Evolutionary conservation across 2,113 vertebrate genomes (phyloP), one percentile per base, ranked within the genome.

Genomic region (Gallinago paraguaiae): DNA sequence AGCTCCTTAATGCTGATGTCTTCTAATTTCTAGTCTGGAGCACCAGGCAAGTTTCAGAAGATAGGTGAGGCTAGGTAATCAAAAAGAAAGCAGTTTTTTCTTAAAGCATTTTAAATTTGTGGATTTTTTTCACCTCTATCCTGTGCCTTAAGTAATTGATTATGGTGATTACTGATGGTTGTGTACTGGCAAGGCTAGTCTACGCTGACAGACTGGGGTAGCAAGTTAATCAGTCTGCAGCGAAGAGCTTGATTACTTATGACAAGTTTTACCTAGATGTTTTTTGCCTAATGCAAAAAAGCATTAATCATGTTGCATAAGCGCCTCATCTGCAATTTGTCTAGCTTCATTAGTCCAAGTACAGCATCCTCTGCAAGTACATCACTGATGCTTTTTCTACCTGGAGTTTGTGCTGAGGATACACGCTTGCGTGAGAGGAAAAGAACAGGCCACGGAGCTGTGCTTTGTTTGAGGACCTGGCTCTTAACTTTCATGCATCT

Each of bases 361-460:
- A 13, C 45, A 60, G 56, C 23, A 10, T 75, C 30, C 37, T 43
- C 43, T 22, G 30, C 10, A 20, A 35, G 45, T 14, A 11, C 22
- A 19, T 63, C 13, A 4, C 10, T 41, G 30, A 4, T 0, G 18
- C n/a, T 37, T n/a, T 24, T 51, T 13, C 24, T 14, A 0, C 14
- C 19, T 45, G 63, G 63, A 41, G n/a, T 24, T 65, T 28, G 33
- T 35, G 60, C 33, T 13, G 53, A 39, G 46, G 31, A 11, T 8
- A 17, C 12, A 2, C 3, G 9, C 30, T 35, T 67, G 60, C 5
- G 1, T 18, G 3, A 45, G 28, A 0, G 3, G 35, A 30, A 14
- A 13, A 46, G 37, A 20, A 17, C 3, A 7, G 41, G 37, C 53
- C 7, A 1, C 6, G 24, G 19, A 13, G 7, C 4, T 11, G 24